These are phyloP conservation scores for Cladorhizidae sp. DNA, from an alignment of 37 sponge, comb jelly and placozoan genomes.

Conservation along the genomic window DNA sequence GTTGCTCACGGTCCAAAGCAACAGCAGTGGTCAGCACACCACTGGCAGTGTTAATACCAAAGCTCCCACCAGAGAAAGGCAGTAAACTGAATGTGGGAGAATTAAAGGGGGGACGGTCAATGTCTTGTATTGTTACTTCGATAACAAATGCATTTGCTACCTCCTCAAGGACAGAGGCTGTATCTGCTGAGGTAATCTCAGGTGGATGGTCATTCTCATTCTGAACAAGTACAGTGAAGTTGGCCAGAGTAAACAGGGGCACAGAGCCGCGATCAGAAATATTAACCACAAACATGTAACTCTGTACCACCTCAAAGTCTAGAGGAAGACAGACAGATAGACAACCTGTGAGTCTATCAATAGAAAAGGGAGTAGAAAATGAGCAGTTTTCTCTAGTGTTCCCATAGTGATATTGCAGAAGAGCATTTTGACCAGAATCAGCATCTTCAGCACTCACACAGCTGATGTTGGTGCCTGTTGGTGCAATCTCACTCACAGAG, in stretches of 20 bases:
- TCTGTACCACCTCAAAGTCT: slow-evolving; percentile 50
- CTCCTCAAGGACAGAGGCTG: slow-evolving; percentile 60
- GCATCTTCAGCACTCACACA: slow-evolving; percentile 69
- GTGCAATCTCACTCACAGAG: slow-evolving; percentile 56
- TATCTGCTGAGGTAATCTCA: slow-evolving; percentile 14
- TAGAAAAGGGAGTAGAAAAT: slow-evolving; percentile 34
- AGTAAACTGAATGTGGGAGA: slow-evolving; percentile 12
- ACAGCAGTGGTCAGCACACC: slow-evolving; percentile 36
- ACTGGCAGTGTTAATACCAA: slow-evolving; percentile 39
- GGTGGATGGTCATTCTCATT: slow-evolving; percentile 86
- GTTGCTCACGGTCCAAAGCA: slow-evolving; percentile 53
- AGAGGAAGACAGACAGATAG: slow-evolving; percentile 41
- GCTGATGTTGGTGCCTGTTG: slow-evolving; percentile 28
- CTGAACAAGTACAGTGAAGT: slow-evolving; percentile 42
- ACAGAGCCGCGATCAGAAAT: slow-evolving; percentile 59
- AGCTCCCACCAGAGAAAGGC: slow-evolving; percentile 46
- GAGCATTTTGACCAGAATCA: slow-evolving; percentile 58
- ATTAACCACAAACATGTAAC: slow-evolving; percentile 41
- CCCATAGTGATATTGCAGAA: slow-evolving; percentile 11
- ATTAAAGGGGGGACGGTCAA: slow-evolving; percentile 53
- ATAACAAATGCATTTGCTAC: slow-evolving; percentile 52
- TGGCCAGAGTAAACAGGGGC: slow-evolving; percentile 1
- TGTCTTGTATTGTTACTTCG: slow-evolving; percentile 55
- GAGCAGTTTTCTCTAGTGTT: slow-evolving; percentile 12
- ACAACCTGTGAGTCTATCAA: slow-evolving; percentile 54